Conservation (phyloP, 1,140 invertebrate species). For the Drosophila busckii region DNA sequence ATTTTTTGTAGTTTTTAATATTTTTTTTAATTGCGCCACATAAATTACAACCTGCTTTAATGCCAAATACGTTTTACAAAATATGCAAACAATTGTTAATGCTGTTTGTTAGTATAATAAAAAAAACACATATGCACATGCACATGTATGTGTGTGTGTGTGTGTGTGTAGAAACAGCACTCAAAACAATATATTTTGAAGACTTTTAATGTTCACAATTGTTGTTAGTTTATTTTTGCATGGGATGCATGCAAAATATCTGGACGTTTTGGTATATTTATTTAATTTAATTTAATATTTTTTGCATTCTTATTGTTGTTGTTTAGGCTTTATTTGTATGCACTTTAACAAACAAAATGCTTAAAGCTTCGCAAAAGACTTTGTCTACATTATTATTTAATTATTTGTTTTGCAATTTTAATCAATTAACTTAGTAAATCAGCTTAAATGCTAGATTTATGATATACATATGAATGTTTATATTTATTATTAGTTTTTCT, state of each 20-base stretch:
- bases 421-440: constrained; percentile 26
- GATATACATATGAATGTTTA: too few species aligned
- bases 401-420: constrained; percentile 16
- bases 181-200: constrained; percentile 46
- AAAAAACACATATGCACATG: constrained; percentile 23
- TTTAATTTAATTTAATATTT: too few species aligned
- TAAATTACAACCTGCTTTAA: constrained; percentile 37
- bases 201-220: constrained; percentile 74
- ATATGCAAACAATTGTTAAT: constrained; percentile 19
- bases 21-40: constrained; percentile 45
- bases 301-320: constrained; percentile 45
- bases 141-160: constrained; percentile 24
- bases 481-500: too few species aligned
- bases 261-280: constrained; percentile 75
- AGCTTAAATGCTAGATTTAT: constrained; percentile 35
- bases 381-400: constrained; percentile 46
- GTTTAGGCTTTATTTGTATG: constrained; percentile 30
- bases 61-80: constrained; percentile 31
- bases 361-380: constrained; percentile 71
- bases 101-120: constrained; percentile 12
- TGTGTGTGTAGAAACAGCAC: constrained; percentile 29
- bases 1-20: constrained; percentile 24
- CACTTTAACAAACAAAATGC: constrained; percentile 55
- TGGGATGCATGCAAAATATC: constrained; percentile 44
- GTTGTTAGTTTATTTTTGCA: constrained; percentile 59